These are phyloP conservation scores for Oikopleura vanhoeffeni DNA, from an alignment of 23 tunicate species.

Conservation along the genomic window DNA sequence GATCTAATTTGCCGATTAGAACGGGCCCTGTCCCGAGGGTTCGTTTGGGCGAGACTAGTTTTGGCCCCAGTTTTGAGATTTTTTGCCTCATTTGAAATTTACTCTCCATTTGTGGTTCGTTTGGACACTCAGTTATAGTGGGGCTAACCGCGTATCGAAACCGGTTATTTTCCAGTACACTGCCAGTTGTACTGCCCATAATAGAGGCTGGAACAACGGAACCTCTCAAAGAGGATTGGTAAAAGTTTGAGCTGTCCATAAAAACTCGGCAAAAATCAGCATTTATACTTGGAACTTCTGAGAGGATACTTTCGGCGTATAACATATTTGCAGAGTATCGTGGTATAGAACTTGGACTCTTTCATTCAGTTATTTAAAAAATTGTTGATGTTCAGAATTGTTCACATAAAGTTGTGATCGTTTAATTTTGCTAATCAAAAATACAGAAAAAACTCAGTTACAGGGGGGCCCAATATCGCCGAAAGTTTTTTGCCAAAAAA, in stretches of 20 bases:
- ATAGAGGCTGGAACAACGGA: slow-evolving; percentile 8
- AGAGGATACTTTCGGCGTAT: background rate
- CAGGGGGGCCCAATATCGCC: no score
- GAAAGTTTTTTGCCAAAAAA: no score
- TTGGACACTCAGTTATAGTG: background rate
- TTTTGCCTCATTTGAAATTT: background rate
- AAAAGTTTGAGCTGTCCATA: background rate
- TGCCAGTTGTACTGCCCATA: background rate
- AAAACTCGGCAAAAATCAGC: background rate
- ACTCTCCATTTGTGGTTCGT: background rate
- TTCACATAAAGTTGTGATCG: no score
- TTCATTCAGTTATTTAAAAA: no score
- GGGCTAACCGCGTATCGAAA: background rate
- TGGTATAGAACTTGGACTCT: no score
- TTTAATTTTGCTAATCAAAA: no score
- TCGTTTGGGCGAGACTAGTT: background rate
- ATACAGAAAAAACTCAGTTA: no score
- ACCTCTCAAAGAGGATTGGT: background rate
- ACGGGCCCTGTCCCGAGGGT: slow-evolving; percentile 10
- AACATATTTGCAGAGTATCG: background rate
- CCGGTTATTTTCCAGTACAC: background rate
- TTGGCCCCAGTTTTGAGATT: background rate
- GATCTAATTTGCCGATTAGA: background rate
- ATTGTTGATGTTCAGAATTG: no score
- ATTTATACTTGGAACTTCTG: slow-evolving; percentile 8